Conservation (phyloP, 53 echinoderm and acorn worm genomes). For the Apostichopus leukothele region DNA sequence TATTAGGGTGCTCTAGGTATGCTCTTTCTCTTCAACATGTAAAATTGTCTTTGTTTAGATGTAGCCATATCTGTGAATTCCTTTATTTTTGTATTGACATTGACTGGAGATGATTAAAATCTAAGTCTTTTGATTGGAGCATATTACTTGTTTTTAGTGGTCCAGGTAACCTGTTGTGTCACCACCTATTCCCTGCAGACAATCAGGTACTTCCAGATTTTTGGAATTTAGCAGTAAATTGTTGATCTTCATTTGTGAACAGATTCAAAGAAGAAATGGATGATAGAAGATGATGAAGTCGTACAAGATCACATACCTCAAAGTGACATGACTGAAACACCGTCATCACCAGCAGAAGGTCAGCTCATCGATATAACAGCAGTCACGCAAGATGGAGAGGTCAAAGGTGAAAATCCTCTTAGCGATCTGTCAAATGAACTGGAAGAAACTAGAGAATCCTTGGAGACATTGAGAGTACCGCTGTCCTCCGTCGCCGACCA, state of each 20-base stretch:
- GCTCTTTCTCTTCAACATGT: no score
- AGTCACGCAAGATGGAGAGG: neutral
- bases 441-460: neutral
- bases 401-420: neutral
- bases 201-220: no score
- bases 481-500: neutral
- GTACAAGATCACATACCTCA: neutral
- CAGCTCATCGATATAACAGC: conserved; percentile 26
- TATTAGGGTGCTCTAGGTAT: no score
- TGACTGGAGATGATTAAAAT: no score
- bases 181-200: no score
- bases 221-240: no score
- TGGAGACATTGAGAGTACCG: neutral
- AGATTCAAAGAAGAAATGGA: neutral
- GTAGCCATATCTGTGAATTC: no score
- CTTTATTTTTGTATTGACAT: no score
- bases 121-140: no score
- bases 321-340: neutral
- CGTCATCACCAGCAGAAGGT: neutral
- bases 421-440: neutral
- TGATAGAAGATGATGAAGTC: neutral
- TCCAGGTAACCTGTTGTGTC: no score
- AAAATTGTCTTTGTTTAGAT: no score
- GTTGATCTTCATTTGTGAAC: neutral
- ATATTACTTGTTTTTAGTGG: no score